Percentiles rank a stretch among this genome's conserved stretches.
These are phyloP conservation scores for Ceratina japonica DNA, from an alignment of 1,140 invertebrate species.

Conservation along the genomic window DNA sequence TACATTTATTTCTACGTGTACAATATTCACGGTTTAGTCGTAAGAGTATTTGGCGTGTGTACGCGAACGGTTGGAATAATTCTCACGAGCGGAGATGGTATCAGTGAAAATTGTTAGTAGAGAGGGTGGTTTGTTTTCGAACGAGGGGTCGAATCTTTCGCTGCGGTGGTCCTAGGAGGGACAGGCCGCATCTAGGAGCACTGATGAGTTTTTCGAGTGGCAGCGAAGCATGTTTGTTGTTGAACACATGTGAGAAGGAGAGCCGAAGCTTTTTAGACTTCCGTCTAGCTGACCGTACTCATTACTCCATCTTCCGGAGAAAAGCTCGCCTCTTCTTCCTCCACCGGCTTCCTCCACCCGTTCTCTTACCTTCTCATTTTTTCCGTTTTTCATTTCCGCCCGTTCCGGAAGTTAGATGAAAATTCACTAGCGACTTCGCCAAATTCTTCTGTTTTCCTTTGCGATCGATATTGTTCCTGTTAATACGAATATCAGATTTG, in stretches of 20 bases:
- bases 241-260: constrained; percentile 61
- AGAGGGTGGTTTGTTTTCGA: background rate
- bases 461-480: too few relatives aligned
- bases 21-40: too few relatives aligned
- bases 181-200: constrained; percentile 55
- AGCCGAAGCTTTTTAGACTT: constrained; percentile 65
- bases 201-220: constrained; percentile 73
- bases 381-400: constrained; percentile 35
- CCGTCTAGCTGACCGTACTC: constrained; percentile 63
- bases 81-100: background rate
- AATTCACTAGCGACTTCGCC: constrained; percentile 26
- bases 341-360: constrained; percentile 2
- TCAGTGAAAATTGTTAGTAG: too few relatives aligned
- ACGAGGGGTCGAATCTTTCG: background rate
- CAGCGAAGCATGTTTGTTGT: constrained; percentile 65
- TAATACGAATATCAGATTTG: too few relatives aligned
- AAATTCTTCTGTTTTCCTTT: background rate
- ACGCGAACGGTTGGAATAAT: background rate
- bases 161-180: constrained; percentile 19
- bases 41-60: too few relatives aligned
- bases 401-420: constrained; percentile 30
- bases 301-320: constrained; percentile 64
- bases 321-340: constrained; percentile 50
- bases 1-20: too few relatives aligned
- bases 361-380: constrained; percentile 25